Conservation (phyloP, 2,113 vertebrate genomes). For the Oreochromis aureus region DNA sequence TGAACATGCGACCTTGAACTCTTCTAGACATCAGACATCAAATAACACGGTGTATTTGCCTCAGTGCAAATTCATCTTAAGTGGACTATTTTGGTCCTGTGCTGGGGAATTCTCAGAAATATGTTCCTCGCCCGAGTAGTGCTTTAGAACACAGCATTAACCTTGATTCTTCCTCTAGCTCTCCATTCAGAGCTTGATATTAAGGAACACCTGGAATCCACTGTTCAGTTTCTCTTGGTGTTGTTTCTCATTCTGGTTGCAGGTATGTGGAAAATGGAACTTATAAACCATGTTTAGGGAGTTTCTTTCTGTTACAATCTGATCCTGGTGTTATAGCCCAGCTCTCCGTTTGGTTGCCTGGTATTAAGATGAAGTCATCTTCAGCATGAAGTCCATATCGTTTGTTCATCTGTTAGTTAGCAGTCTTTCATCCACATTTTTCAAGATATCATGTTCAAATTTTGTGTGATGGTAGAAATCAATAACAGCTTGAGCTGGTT, state of each 20-base stretch:
- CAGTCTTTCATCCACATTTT: background rate
- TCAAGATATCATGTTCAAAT: background rate
- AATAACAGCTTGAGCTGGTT: accelerated
- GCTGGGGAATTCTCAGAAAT: background rate
- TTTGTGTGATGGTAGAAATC: background rate
- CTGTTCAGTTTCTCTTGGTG: background rate
- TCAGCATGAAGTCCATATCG: accelerated
- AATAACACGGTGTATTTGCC: accelerated
- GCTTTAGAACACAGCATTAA: background rate
- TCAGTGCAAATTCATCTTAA: background rate
- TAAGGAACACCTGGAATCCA: accelerated
- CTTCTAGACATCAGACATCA: background rate
- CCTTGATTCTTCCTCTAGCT: background rate
- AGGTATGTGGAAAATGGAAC: accelerated
- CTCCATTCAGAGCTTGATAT: background rate
- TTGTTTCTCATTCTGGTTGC: background rate
- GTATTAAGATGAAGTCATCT: background rate
- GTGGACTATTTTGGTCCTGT: background rate
- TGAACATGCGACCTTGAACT: background rate
- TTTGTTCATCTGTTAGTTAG: background rate
- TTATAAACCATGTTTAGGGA: background rate
- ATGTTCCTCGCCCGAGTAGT: accelerated
- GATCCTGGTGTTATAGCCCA: background rate
- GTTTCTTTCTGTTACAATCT: background rate
- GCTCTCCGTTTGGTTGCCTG: background rate